Evolutionary conservation across 2,797 vertebrate species (phyloP).

Genomic region (Hoplostethus atlanticus): DNA sequence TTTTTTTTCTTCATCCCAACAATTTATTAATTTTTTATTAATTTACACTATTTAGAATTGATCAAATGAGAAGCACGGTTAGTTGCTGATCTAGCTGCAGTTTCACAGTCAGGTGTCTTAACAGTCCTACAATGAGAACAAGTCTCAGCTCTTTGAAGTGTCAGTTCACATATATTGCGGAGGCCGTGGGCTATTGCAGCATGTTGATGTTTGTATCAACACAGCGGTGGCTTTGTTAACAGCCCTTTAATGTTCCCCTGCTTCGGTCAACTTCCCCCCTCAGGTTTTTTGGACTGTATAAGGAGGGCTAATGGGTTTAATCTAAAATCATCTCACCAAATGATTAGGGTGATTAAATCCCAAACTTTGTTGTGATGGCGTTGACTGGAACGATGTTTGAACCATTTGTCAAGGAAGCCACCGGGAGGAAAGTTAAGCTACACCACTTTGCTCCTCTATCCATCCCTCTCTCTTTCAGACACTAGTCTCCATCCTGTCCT

Average conservation of each 20-base stretch:
- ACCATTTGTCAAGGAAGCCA: conserved; percentile 57
- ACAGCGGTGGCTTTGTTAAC: conserved; percentile 52
- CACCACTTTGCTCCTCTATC: not conserved
- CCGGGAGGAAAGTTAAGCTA: conserved; percentile 10
- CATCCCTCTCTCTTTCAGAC: not conserved
- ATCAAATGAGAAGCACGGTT: conserved; percentile 30
- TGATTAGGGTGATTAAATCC: conserved; percentile 64
- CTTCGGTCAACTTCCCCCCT: conserved; percentile 39
- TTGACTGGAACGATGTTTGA: conserved; percentile 41
- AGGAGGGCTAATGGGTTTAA: conserved; percentile 68
- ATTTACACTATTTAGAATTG: conserved; percentile 34
- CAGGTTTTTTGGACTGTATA: conserved; percentile 51
- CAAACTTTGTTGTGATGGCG: conserved; percentile 53
- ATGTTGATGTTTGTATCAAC: conserved; percentile 43
- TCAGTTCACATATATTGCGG: conserved; percentile 26
- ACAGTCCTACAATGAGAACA: conserved; percentile 2
- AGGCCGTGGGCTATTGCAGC: conserved; percentile 17
- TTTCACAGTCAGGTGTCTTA: conserved; percentile 19
- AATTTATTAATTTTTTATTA: conserved; percentile 15
- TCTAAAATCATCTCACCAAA: conserved; percentile 62
- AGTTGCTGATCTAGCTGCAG: conserved; percentile 26
- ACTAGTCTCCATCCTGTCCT: not conserved
- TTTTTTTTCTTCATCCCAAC: conserved; percentile 26
- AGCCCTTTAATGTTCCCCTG: conserved; percentile 52
- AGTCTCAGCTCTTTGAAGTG: conserved; percentile 38